Percentiles rank a stretch among this genome's conserved stretches.
Conservation (phyloP, 2,113 vertebrate species). For the Elachura formosa region DNA sequence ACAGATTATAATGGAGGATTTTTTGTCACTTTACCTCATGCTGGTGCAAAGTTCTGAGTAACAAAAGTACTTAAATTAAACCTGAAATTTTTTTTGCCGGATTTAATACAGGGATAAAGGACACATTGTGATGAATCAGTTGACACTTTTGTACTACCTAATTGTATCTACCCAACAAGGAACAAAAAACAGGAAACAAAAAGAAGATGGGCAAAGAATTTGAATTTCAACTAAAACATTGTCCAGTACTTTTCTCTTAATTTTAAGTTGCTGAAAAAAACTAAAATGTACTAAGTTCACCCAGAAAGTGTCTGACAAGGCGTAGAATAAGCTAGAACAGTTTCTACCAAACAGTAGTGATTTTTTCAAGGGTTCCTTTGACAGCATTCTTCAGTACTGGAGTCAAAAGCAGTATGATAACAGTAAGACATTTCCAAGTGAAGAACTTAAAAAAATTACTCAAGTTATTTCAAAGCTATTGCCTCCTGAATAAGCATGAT, state of each 20-base stretch:
- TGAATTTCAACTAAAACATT: background rate
- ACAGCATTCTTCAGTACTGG: background rate
- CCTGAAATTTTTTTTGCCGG: background rate
- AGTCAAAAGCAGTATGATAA: background rate
- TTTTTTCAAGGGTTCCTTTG: background rate
- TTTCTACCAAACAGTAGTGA: background rate
- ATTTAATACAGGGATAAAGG: background rate
- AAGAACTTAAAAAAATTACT: background rate
- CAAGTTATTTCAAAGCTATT: background rate
- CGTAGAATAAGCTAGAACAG: background rate
- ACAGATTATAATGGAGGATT: background rate
- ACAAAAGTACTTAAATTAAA: background rate
- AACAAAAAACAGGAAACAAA: background rate
- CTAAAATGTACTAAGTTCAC: background rate
- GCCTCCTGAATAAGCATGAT: background rate
- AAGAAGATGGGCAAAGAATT: background rate
- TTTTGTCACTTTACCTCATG: background rate
- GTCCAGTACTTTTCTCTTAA: background rate
- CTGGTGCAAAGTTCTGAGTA: background rate
- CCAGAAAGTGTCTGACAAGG: background rate
- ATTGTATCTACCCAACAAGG: background rate
- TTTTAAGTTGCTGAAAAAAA: background rate
- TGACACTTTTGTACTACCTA: background rate
- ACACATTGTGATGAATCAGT: background rate
- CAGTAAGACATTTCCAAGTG: background rate